Evolutionary conservation across 2,888 invertebrate species (phyloP).

Genomic region (Brachypterus glaber): DNA sequence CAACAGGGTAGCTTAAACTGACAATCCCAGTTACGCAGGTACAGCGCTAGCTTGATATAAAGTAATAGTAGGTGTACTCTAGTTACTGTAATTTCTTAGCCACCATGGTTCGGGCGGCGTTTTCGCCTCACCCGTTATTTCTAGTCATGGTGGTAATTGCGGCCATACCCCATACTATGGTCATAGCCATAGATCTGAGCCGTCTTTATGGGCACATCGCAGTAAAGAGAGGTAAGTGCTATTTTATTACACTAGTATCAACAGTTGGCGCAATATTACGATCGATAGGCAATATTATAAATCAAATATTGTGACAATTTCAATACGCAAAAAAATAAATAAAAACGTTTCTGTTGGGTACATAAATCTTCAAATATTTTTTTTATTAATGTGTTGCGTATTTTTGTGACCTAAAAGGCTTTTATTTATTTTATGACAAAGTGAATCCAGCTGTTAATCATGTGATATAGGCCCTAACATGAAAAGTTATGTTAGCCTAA

Average conservation of each 20-base stretch:
- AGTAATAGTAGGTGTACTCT: slow-evolving; percentile 22
- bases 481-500: too few relatives aligned
- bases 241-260: too few relatives aligned
- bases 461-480: too few relatives aligned
- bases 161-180: slow-evolving; percentile 55
- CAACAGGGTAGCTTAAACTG: slow-evolving; percentile 25
- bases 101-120: slow-evolving; percentile 39
- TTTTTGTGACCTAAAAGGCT: too few relatives aligned
- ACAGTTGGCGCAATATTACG: slow-evolving; percentile 29
- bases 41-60: slow-evolving; percentile 24
- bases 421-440: too few relatives aligned
- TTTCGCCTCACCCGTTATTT: slow-evolving; percentile 38
- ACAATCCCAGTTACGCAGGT: slow-evolving; percentile 30
- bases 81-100: slow-evolving; percentile 25
- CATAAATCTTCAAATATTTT: too few relatives aligned
- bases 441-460: too few relatives aligned
- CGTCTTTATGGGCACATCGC: slow-evolving; percentile 69
- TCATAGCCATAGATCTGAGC: slow-evolving; percentile 68
- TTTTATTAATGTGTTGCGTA: slow-evolving; percentile 12
- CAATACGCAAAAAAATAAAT: too few relatives aligned
- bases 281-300: slow-evolving; percentile 30
- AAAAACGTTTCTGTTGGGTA: too few relatives aligned
- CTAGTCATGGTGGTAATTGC: slow-evolving; percentile 48
- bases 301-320: too few relatives aligned
- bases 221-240: slow-evolving; percentile 59